Conservation (phyloP, 2,113 vertebrate genomes). For the Chrysemys picta region DNA sequence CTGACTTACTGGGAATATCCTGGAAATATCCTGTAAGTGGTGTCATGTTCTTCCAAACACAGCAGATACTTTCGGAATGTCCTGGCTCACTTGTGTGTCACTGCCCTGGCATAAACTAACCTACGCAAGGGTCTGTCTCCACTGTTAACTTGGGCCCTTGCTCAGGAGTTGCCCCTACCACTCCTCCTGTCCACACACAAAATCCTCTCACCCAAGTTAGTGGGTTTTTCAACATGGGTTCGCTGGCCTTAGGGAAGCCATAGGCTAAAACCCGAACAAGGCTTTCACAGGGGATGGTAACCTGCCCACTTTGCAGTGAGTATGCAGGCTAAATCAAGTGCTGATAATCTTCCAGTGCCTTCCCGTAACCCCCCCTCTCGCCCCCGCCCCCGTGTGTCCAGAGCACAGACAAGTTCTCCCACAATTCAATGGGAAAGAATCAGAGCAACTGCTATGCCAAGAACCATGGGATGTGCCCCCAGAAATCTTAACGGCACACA, state of each 20-base stretch:
- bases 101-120: neutral
- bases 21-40: neutral
- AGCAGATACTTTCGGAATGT: neutral
- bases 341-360: neutral
- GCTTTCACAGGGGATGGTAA: neutral
- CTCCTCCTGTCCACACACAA: neutral
- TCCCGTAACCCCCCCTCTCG: rapidly evolving
- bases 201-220: no score
- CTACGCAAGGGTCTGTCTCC: neutral
- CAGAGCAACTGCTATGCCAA: neutral
- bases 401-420: neutral
- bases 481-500: neutral
- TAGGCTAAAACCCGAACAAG: neutral
- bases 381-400: no score
- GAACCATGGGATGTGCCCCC: neutral
- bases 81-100: neutral
- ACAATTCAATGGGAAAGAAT: neutral
- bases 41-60: neutral
- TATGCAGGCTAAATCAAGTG: neutral
- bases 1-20: neutral
- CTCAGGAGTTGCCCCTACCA: neutral
- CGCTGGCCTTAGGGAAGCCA: no score
- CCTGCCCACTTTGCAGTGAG: neutral
- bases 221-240: no score
- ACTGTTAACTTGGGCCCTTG: no score